phyloP scores from a whole-genome alignment of 2,888 invertebrate species.

The Noctua pronuba region DNA sequence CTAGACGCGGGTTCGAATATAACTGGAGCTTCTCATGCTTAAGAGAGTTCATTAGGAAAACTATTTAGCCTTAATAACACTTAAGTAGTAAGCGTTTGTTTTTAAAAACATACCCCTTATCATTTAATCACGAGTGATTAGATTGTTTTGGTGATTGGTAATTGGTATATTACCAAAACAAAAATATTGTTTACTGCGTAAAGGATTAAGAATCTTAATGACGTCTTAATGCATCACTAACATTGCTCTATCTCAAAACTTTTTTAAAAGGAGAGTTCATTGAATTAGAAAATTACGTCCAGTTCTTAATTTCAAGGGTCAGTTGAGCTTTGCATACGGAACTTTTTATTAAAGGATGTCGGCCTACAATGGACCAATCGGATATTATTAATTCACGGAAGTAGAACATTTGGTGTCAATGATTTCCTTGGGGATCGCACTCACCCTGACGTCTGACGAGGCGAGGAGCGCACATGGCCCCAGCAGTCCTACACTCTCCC shows the following conservation, averaged over 20 bases:
- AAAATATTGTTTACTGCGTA: conserved; percentile 19
- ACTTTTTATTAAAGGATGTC: conserved; percentile 62
- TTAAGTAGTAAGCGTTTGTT: conserved; percentile 23
- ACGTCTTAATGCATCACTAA: conserved; percentile 21
- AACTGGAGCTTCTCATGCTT: conserved; percentile 41
- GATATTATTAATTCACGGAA: conserved; percentile 51
- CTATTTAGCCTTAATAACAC: conserved; percentile 29
- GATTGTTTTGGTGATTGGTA: too few relatives aligned
- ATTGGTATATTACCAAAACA: conserved; percentile 36
- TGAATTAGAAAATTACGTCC: conserved; percentile 70
- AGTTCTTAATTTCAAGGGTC: conserved; percentile 62
- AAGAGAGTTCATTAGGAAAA: conserved; percentile 23
- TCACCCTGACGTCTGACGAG: conserved; percentile 88
- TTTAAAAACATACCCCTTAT: conserved; percentile 46
- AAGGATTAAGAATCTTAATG: conserved; percentile 24
- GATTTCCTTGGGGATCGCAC: conserved; percentile 72
- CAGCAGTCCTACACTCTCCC: conserved; percentile 89
- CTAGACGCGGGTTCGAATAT: conserved; percentile 31
- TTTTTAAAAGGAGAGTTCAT: conserved; percentile 37
- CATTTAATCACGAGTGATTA: conserved; percentile 51
- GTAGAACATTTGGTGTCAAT: conserved; percentile 47
- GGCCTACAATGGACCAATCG: conserved; percentile 42
- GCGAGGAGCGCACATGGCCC: conserved; percentile 89
- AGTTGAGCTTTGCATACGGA: conserved; percentile 57
- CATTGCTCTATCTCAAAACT: conserved; percentile 11